Conservation (phyloP, 2,797 vertebrate species). For the Catharus ustulatus region DNA sequence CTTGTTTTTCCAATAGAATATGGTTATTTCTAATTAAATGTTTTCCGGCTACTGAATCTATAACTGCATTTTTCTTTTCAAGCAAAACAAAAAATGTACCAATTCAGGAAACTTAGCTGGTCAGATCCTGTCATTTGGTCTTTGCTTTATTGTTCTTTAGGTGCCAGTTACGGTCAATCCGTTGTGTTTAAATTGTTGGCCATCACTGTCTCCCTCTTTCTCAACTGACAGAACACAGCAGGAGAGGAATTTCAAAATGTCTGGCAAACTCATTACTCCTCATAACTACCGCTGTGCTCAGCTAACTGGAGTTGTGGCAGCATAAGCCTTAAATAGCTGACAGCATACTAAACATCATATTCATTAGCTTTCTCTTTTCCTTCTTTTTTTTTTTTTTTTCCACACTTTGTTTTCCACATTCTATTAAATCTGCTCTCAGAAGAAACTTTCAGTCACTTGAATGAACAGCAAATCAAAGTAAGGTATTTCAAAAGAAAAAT, state of each 20-base stretch:
- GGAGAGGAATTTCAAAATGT: conserved; percentile 57
- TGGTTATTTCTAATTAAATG: background rate
- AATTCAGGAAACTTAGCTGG: background rate
- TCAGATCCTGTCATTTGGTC: background rate
- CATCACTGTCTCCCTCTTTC: conserved; percentile 39
- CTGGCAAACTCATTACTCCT: conserved; percentile 54
- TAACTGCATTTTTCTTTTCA: background rate
- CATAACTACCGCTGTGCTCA: conserved; percentile 67
- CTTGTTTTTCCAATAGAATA: background rate
- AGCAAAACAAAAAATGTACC: background rate
- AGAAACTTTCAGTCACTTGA: background rate
- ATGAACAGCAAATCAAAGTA: background rate
- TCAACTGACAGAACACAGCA: conserved; percentile 62
- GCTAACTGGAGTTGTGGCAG: conserved; percentile 53
- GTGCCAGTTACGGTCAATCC: conserved; percentile 18
- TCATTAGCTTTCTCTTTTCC: background rate
- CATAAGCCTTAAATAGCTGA: conserved; percentile 41
- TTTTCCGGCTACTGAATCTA: background rate
- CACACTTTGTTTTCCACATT: background rate
- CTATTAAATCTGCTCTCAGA: background rate
- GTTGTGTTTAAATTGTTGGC: conserved; percentile 48
- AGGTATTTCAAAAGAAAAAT: background rate
- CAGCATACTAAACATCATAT: conserved; percentile 24
- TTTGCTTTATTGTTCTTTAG: conserved; percentile 40
- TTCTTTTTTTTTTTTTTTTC: background rate